A percentile compares a stretch with the other conserved stretches of the same genome.
These are phyloP conservation scores for Xylocopa sonorina DNA, from an alignment of 1,140 invertebrate species.

Conservation along the genomic window DNA sequence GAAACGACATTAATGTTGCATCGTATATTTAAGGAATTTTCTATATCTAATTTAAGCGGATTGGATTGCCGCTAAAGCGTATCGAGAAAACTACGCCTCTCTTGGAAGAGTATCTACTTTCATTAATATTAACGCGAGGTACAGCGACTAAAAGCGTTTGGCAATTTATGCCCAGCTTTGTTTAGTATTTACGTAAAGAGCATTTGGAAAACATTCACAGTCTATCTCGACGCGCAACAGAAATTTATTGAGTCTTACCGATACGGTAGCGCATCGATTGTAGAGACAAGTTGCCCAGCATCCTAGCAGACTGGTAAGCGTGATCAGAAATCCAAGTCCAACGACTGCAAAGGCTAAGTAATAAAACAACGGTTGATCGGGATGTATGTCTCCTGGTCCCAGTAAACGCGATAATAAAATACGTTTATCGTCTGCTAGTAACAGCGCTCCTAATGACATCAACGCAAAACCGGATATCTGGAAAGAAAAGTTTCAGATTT, in stretches of 20 bases:
- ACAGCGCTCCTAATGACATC: slow-evolving; percentile 86
- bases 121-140: no score
- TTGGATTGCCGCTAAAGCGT: no score
- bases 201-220: neutral
- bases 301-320: slow-evolving; percentile 86
- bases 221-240: neutral
- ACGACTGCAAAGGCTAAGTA: slow-evolving; percentile 87
- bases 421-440: slow-evolving; percentile 86
- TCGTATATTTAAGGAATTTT: no score
- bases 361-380: slow-evolving; percentile 87
- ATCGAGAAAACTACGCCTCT: no score
- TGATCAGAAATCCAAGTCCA: slow-evolving; percentile 85
- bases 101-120: no score
- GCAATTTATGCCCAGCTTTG: no score
- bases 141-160: neutral
- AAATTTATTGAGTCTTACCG: slow-evolving; percentile 81
- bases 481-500: slow-evolving; percentile 60
- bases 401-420: slow-evolving; percentile 87
- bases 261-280: slow-evolving; percentile 87
- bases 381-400: slow-evolving; percentile 80
- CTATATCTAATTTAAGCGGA: no score
- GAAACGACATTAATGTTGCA: no score
- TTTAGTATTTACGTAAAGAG: neutral
- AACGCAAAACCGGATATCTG: slow-evolving; percentile 87
- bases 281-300: slow-evolving; percentile 90